These are phyloP conservation scores for Vanessa tameamea DNA, from an alignment of 1,140 invertebrate genomes.

Conservation along the genomic window DNA sequence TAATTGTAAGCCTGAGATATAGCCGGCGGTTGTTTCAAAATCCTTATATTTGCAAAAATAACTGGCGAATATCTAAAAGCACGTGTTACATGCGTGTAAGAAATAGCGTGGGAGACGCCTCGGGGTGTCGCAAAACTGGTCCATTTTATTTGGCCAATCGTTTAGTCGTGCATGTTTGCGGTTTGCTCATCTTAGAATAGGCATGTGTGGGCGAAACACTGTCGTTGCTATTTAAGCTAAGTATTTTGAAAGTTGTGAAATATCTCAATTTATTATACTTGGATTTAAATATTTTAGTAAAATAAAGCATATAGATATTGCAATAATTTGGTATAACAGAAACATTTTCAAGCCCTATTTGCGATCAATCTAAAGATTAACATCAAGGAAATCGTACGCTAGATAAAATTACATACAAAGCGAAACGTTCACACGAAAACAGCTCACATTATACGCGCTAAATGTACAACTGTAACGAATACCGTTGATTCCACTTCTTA, in stretches of 20 bases:
- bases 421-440: conserved; percentile 25
- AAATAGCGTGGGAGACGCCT: conserved; percentile 33
- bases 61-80: conserved; percentile 14
- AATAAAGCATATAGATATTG: background rate
- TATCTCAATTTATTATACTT: background rate
- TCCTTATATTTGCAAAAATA: conserved; percentile 24
- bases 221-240: conserved; percentile 4
- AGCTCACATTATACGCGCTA: conserved; percentile 23
- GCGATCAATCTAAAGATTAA: conserved; percentile 14
- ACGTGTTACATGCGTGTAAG: conserved; percentile 9
- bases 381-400: conserved; percentile 9
- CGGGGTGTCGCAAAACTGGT: conserved; percentile 32
- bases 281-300: background rate
- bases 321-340: background rate
- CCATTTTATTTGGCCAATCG: conserved; percentile 33
- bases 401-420: conserved; percentile 22
- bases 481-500: conserved; percentile 26
- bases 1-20: conserved; percentile 55
- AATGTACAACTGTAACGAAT: conserved; percentile 27
- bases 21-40: conserved; percentile 53
- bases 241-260: conserved; percentile 15
- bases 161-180: conserved; percentile 27
- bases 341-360: conserved; percentile 7
- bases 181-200: conserved; percentile 9
- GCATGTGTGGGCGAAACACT: conserved; percentile 20